phyloP scores from a whole-genome alignment of 1,140 invertebrate genomes.

The Nasonia longicornis region DNA sequence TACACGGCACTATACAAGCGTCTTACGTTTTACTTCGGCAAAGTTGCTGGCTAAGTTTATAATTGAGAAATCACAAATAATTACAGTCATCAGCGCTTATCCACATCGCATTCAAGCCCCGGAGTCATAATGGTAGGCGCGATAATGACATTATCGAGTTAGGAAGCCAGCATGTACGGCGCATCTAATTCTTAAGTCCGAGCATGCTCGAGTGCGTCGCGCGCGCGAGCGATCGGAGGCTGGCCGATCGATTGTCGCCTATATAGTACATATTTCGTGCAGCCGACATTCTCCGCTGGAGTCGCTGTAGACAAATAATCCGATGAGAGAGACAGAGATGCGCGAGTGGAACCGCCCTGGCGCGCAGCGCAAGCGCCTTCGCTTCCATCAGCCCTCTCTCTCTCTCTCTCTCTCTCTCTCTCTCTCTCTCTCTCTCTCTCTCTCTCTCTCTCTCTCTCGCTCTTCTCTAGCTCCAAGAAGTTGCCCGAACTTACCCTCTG shows the following conservation, averaged over 20 bases:
- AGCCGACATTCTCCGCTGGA: constrained; percentile 4
- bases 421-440: not conserved
- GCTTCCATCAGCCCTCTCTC: not conserved
- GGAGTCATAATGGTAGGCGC: not conserved
- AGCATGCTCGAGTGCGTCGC: not conserved
- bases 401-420: not conserved
- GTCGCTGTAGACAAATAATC: constrained; percentile 13
- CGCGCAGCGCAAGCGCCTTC: not conserved
- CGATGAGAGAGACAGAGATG: not conserved
- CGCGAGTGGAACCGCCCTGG: constrained; percentile 2
- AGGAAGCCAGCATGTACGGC: not conserved
- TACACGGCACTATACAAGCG: too few species aligned
- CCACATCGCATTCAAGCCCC: too few species aligned
- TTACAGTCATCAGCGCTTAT: not conserved
- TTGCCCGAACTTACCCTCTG: constrained; percentile 3
- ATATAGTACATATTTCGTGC: not conserved
- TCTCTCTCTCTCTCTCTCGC: not conserved
- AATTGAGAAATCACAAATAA: not conserved
- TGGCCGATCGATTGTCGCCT: not conserved
- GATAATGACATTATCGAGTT: constrained; percentile 4
- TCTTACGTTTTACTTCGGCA: too few species aligned
- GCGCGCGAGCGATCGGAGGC: not conserved
- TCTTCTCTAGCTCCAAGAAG: not conserved
- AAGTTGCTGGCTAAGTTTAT: not conserved
- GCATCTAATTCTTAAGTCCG: not conserved